These are phyloP conservation scores for Prochilodus magdalenae DNA, from an alignment of 2,113 vertebrate species.

Conservation along the genomic window DNA sequence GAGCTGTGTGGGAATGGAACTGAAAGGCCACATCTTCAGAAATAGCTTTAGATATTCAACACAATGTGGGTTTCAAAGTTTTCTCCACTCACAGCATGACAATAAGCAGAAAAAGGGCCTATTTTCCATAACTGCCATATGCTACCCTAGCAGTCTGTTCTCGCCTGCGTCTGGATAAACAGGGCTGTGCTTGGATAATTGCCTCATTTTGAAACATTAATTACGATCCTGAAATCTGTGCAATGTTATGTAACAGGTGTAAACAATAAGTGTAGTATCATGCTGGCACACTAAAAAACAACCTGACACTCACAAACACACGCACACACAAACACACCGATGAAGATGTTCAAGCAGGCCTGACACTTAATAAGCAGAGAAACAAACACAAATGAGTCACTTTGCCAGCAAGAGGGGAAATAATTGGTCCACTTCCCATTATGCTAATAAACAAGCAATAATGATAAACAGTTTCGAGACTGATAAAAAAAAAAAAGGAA, in stretches of 20 bases:
- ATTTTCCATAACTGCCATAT: slow-evolving; percentile 33
- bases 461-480: slow-evolving; percentile 56
- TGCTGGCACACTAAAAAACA: slow-evolving; percentile 15
- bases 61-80: slow-evolving; percentile 50
- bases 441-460: slow-evolving; percentile 69
- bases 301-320: slow-evolving; percentile 12
- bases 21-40: slow-evolving; percentile 59
- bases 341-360: slow-evolving; percentile 47
- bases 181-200: slow-evolving; percentile 47
- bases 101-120: slow-evolving; percentile 5
- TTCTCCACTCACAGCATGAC: slow-evolving; percentile 24
- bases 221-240: slow-evolving; percentile 48
- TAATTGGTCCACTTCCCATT: slow-evolving; percentile 66
- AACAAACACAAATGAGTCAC: slow-evolving; percentile 59
- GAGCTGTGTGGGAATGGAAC: slow-evolving; percentile 51
- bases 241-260: slow-evolving; percentile 51
- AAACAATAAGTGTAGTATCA: slow-evolving; percentile 48
- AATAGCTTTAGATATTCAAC: slow-evolving; percentile 47
- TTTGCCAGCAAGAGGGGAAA: slow-evolving; percentile 62
- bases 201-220: slow-evolving; percentile 54
- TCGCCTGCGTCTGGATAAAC: slow-evolving; percentile 44
- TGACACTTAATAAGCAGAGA: slow-evolving; percentile 55
- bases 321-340: slow-evolving; percentile 42
- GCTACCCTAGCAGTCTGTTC: slow-evolving; percentile 21
- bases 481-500: slow-evolving; percentile 35